Base-by-base conservation (phyloP, 2,888 invertebrate species). In the Ephialtes manifestator region DNA sequence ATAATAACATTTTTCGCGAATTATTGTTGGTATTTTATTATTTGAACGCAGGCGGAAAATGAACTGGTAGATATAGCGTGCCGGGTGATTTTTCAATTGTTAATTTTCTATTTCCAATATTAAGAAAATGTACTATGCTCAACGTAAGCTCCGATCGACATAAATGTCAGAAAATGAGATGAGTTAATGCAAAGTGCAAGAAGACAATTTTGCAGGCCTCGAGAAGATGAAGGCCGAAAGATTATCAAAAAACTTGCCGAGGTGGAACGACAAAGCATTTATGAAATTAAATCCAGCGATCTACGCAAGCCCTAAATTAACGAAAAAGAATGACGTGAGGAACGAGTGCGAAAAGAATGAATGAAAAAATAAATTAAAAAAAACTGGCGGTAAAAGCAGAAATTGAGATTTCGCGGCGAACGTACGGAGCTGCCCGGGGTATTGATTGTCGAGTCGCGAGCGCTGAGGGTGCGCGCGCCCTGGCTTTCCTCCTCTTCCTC, bases 331-430 rank as follows among this genome's bases (percentile, higher is more conserved):
- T 11, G 46, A 2, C 51, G 13, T 48, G 24, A 51, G 15, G 74
- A 46, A 55, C 68, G 63, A 58, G 43, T 55, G 46, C 31, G 51
- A 67, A 75, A 74, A 28, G 82, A 67, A 60, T 53, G 65, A 53
- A 71, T 60, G 20, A 67, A 63, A 43, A 20, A n/a, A n/a, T n/a
- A 65, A 67, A 65, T n/a, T n/a, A 70, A 76, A 76, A 63, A 70
- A 46, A 48, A 75, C 20, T 55, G 75, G 60, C 53, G 71, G 77
- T 58, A 75, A 78, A 80, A 68, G 60, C 74, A 89, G 90, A 90
- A 92, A 92, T 92, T 87, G 89, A 91, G 91, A 92, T 92, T 92
- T 92, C 90, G 90, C 92, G 92, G 91, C 88, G 89, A 90, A 90
- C 72, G 91, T 90, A 89, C 89, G 90, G 88, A 83, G 91, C 89